These are phyloP conservation scores for Lamprotornis superbus DNA, from an alignment of 2,113 vertebrate genomes.

Conservation along the genomic window DNA sequence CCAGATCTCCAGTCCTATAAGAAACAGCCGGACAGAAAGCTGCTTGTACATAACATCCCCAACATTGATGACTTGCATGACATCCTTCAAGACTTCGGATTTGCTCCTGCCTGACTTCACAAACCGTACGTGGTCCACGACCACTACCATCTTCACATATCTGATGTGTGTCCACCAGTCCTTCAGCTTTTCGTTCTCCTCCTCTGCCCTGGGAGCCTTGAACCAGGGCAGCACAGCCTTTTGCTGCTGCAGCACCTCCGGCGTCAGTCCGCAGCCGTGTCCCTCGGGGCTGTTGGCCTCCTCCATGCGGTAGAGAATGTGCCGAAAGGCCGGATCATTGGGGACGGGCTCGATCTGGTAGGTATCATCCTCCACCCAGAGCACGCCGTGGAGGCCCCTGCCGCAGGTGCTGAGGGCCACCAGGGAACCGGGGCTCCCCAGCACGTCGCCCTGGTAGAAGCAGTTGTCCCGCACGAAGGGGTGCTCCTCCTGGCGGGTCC, in stretches of 20 bases:
- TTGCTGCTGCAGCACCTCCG: neutral
- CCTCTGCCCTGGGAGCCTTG: neutral
- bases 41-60: neutral
- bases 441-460: constrained; percentile 52
- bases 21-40: constrained; percentile 3
- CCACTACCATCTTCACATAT: neutral
- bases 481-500: constrained; percentile 1
- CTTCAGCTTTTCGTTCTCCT: neutral
- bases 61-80: constrained; percentile 33
- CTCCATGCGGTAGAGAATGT: constrained; percentile 54
- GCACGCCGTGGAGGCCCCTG: neutral
- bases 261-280: neutral
- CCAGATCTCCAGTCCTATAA: constrained; percentile 68
- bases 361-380: neutral
- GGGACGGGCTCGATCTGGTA: constrained; percentile 56
- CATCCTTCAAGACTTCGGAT: neutral
- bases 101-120: neutral
- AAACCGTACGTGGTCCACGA: constrained; percentile 19
- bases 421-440: constrained; percentile 12
- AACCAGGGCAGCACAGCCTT: neutral
- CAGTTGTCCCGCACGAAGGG: constrained; percentile 43
- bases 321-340: neutral
- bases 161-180: neutral
- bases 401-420: constrained; percentile 34
- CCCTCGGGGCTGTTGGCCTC: accelerated